Evolutionary conservation across 2,113 vertebrate genomes (phyloP), one percentile per base, ranked within the genome.

Genomic region (Hiodon alosoides): DNA sequence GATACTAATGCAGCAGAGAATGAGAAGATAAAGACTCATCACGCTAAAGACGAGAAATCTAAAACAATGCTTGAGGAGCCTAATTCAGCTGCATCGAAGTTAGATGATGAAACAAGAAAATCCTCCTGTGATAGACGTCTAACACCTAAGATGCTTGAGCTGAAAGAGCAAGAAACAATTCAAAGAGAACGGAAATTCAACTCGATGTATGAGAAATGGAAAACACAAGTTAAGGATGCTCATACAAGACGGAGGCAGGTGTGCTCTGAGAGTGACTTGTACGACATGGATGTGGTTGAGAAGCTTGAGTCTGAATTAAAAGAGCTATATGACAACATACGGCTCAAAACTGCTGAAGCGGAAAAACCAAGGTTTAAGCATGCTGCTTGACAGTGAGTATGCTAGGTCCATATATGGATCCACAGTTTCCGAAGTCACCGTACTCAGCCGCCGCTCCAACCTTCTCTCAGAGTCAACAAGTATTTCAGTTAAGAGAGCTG

Each of bases 381-480:
- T 81, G 73, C 16, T 77, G 46, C 66, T 82, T 10, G 71, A 82
- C 61, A 79, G 61, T 73, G 76, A 82, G 10, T 80, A 80, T 76
- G 72, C 79, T 0, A 61, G 80, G 46, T 82, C 73, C 17, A 75
- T 80, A 79, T 81, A 73, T 79, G 59, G 14, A 3, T 1, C 77
- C 65, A 8, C 50, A 67, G 14, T 69, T 2, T 55, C 48, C 72
- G 75, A 62, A 11, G 51, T 14, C 47, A 75, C 65, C 17, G 65
- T 50, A 52, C n/a, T 0, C 52, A 81, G 79, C 7, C 9, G 59
- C n/a, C 69, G 50, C 2, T 81, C 66, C 31, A 57, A 50, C 6
- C 7, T 31, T 67, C 47, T 8, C 6, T 64, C 72, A 77, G 75
- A 31, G 17, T 31, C 60, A n/a, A 48, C 59, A 68, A 77, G 78